These are phyloP conservation scores for Thumatha senex DNA, from an alignment of 2,888 invertebrate species.

Conservation along the genomic window DNA sequence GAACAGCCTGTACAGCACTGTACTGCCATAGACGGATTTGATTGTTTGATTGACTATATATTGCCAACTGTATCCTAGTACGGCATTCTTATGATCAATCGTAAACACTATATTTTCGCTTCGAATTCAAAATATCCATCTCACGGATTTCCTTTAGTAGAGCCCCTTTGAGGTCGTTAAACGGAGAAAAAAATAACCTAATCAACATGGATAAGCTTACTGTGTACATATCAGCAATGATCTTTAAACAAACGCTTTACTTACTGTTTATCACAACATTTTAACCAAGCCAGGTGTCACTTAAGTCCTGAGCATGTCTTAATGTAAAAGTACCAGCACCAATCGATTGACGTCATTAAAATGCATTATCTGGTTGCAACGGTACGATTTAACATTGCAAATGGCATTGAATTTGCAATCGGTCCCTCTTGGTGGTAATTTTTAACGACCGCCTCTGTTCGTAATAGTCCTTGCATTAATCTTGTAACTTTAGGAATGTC, in stretches of 20 bases:
- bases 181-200: too few species aligned
- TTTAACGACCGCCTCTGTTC: constrained; percentile 72
- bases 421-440: constrained; percentile 71
- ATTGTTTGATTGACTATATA: too few species aligned
- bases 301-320: constrained; percentile 56
- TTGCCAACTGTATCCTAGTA: too few species aligned
- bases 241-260: neutral
- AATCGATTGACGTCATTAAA: constrained; percentile 82
- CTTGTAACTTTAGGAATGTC: constrained; percentile 45
- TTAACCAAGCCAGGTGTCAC: constrained; percentile 55
- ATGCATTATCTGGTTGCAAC: constrained; percentile 79
- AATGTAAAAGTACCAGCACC: constrained; percentile 55
- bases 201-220: neutral
- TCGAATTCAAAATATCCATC: too few species aligned
- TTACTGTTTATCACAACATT: constrained; percentile 37
- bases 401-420: constrained; percentile 75
- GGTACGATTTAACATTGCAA: constrained; percentile 78
- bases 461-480: constrained; percentile 75
- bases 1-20: too few species aligned
- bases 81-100: too few species aligned
- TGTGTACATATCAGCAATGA: neutral
- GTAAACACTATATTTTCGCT: too few species aligned
- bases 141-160: too few species aligned
- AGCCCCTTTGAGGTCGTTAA: too few species aligned
- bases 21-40: too few species aligned